These are phyloP conservation scores for Xenentodon cancila DNA, from an alignment of 2,797 vertebrate species.

Conservation along the genomic window DNA sequence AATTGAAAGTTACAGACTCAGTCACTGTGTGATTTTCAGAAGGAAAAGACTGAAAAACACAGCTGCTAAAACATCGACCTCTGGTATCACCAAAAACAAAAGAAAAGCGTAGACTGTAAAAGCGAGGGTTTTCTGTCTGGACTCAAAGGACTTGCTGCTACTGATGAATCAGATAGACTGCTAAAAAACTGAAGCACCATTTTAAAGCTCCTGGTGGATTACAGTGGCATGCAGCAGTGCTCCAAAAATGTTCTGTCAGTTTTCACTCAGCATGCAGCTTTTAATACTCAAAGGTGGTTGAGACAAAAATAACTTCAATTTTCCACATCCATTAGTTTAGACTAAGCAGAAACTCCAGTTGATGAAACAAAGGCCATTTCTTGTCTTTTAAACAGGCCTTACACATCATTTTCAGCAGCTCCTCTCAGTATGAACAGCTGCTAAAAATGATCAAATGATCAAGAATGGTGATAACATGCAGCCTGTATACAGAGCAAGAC, in stretches of 20 bases:
- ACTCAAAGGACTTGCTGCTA: constrained; percentile 56
- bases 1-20: constrained; percentile 8
- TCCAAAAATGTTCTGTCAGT: constrained; percentile 60
- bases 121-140: constrained; percentile 45
- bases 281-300: constrained; percentile 63
- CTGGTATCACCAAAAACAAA: background rate
- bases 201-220: constrained; percentile 62
- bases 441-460: constrained; percentile 18
- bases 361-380: constrained; percentile 57
- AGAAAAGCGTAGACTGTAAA: constrained; percentile 27
- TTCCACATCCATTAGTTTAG: constrained; percentile 68
- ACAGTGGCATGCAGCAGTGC: constrained; percentile 38
- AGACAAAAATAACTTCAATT: constrained; percentile 70
- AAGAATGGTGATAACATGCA: constrained; percentile 6
- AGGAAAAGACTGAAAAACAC: constrained; percentile 1
- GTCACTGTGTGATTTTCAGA: background rate
- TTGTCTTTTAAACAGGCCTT: constrained; percentile 40
- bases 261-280: constrained; percentile 67
- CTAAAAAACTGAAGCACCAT: constrained; percentile 62
- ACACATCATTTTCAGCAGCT: constrained; percentile 7
- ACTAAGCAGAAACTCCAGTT: constrained; percentile 67
- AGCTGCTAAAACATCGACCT: constrained; percentile 42
- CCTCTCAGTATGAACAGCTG: constrained; percentile 3
- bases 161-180: constrained; percentile 60
- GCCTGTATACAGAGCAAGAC: constrained; percentile 3